Percentiles rank a stretch among this genome's conserved stretches.
These are phyloP conservation scores for Callocephalon fimbriatum DNA, from an alignment of 2,113 vertebrate genomes.

Conservation along the genomic window DNA sequence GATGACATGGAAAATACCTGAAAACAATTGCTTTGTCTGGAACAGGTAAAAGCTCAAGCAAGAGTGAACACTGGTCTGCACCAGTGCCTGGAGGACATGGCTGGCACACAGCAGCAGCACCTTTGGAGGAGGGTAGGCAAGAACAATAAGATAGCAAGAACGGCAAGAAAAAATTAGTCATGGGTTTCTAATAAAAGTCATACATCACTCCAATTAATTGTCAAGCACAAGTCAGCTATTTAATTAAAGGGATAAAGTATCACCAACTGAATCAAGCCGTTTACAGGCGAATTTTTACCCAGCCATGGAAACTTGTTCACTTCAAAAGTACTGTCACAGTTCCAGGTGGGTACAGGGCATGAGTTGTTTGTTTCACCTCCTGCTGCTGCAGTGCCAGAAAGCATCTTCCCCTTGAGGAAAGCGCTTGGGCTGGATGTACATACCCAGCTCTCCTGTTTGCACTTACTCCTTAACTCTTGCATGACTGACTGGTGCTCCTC, in stretches of 20 bases:
- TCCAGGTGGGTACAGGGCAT: neutral
- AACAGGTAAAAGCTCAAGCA: conserved; percentile 15
- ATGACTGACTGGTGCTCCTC: neutral
- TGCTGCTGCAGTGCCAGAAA: neutral
- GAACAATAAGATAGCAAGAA: conserved; percentile 51
- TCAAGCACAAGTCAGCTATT: conserved; percentile 24
- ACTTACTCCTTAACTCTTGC: neutral
- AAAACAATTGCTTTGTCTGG: conserved; percentile 37
- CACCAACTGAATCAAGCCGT: neutral
- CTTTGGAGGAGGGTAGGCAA: neutral
- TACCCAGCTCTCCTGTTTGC: neutral
- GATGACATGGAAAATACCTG: neutral
- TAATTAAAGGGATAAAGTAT: conserved; percentile 39
- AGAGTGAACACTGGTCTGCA: conserved; percentile 27
- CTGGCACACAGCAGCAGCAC: neutral
- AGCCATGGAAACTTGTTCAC: neutral
- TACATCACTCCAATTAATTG: conserved; percentile 38
- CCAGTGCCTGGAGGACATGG: conserved; percentile 55
- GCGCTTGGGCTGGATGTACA: neutral
- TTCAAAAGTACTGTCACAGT: neutral
- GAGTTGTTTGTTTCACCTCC: neutral
- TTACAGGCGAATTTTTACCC: neutral
- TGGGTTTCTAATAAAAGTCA: conserved; percentile 50
- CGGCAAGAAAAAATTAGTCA: conserved; percentile 59
- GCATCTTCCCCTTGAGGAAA: neutral